Evolutionary conservation across 2,888 invertebrate genomes (phyloP), one percentile per base, ranked within the genome.

Genomic region (Gnatocerus cornutus): DNA sequence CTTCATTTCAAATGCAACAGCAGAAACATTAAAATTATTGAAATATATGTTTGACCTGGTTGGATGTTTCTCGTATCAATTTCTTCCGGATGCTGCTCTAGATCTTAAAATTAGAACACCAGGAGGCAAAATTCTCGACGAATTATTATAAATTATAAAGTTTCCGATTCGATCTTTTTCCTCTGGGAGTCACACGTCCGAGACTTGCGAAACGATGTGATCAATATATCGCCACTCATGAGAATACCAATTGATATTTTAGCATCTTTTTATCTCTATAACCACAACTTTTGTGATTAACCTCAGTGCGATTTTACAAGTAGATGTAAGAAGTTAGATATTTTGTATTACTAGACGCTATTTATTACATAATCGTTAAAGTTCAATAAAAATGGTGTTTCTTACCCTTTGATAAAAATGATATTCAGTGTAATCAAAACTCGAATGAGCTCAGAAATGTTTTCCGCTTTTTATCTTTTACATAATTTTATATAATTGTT

Each of bases 281-380:
- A 64, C 29, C 43, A 39, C 48, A 14, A 56, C 58, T 58, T 66
- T 64, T 66, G 66, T 66, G 66, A 66, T 66, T 58, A 56, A 66
- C 56, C 66, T 66, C 66, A 66, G 66, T 52, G 66, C 66, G 48
- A 50, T 66, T 64, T 66, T 48, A 59, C 10, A 59, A 45, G 33
- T 59, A 46, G 33, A 16, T 45, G 21, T 56, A 46, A 41, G 29
- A 10, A 62, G 8, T 16, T 39, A 37, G 13, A 39, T 62, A 62
- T 62, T 62, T 62, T 62, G 48, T 62, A 62, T 37, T 62, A 62
- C 48, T 21, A 21, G 48, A 12, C 30, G 48, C 62, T 16, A 43
- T 61, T 61, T 29, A 48, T 16, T 56, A 37, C 43, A 58, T 55
- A 55, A 55, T 59, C 45, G 59, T 59, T 62, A 48, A 37, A 5